Base-by-base conservation (phyloP, 1,140 invertebrate species). In the Phymorhynchus buccinoides region DNA sequence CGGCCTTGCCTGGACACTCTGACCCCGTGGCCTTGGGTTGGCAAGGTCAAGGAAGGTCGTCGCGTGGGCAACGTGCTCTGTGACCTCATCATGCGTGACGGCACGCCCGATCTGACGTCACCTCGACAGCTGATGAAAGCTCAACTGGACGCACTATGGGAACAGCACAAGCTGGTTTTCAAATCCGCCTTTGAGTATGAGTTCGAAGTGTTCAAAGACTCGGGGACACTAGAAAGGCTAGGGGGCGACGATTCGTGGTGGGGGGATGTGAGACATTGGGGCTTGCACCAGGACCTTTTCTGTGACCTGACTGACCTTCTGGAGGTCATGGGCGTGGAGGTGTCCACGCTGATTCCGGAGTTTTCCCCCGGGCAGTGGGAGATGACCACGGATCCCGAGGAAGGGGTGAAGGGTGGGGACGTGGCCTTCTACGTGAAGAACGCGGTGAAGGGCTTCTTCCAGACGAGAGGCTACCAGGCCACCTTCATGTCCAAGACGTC, bases 401-500 rank as follows among this genome's bases (percentile, higher is more conserved):
- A 81, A 35, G 85, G 85, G 22, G 77, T 86, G 35, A 30, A 52
- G n/a, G 77, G 81, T 27, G 85, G 81, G 9, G 85, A 86, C 73
- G 44, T 83, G 14, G 73, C 66, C 3, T 80, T 84, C 75, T 42
- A 84, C 62, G 73, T 84, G 56, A 86, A 86, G 62, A 83, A 83
- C 1, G 85, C 48, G 2, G 35, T 84, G 22, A 84, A 68, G 42
- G 71, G 42, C 2, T 44, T 66, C 48, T 71, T 86, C 39, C 32
- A 39, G 27, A 41, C 80, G 30, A 30, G 80, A 22, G 62, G 82
- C 27, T 73, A 80, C 35, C 3, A 30, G 32, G 85, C 87, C 37
- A 88, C 88, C 27, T 89, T 88, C 85, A 89, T 89, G 89, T 37
- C 89, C 39, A 71, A 80, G 35, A 79, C 85, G 2, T 48, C 42